Evolutionary conservation across 2,888 invertebrate species (phyloP).

Genomic region (Apodemia hepburni): DNA sequence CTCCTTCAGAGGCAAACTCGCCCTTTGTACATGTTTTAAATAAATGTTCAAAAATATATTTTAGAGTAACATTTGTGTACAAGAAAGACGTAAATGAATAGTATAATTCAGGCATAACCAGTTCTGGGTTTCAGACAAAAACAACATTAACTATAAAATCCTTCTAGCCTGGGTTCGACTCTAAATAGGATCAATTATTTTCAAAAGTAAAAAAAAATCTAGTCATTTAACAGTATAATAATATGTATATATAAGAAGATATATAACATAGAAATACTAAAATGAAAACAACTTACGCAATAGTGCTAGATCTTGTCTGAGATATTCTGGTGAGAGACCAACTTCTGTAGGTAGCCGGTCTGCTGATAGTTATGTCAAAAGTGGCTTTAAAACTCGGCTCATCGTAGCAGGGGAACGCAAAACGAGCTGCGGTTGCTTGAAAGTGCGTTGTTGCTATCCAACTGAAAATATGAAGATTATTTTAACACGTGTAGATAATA

Average conservation of each 20-base stretch:
- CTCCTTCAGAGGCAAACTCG: too few species aligned
- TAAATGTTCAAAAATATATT: too few species aligned
- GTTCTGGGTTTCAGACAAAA: too few species aligned
- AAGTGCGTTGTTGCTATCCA: slow-evolving; percentile 86
- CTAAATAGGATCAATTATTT: neutral
- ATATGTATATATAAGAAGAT: too few species aligned
- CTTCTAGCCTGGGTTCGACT: too few species aligned
- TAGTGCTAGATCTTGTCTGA: slow-evolving; percentile 30
- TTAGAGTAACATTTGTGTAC: too few species aligned
- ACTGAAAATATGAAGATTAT: slow-evolving; percentile 44
- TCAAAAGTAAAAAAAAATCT: neutral
- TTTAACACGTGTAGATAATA: too few species aligned
- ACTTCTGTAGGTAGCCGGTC: slow-evolving; percentile 65
- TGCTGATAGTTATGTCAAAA: slow-evolving; percentile 84
- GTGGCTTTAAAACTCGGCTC: slow-evolving; percentile 91
- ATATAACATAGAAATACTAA: neutral
- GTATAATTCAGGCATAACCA: too few species aligned
- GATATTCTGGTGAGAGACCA: slow-evolving; percentile 81
- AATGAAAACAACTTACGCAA: slow-evolving; percentile 41
- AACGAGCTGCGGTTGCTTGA: slow-evolving; percentile 83
- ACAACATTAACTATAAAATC: too few species aligned
- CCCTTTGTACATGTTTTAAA: too few species aligned
- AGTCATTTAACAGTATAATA: too few species aligned
- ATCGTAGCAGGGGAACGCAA: slow-evolving; percentile 90
- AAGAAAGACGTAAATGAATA: too few species aligned